A percentile compares a stretch with the other conserved stretches of the same genome.
Conservation (phyloP, 53 echinoderm and acorn worm genomes). For the Paracentrotus lividus region DNA sequence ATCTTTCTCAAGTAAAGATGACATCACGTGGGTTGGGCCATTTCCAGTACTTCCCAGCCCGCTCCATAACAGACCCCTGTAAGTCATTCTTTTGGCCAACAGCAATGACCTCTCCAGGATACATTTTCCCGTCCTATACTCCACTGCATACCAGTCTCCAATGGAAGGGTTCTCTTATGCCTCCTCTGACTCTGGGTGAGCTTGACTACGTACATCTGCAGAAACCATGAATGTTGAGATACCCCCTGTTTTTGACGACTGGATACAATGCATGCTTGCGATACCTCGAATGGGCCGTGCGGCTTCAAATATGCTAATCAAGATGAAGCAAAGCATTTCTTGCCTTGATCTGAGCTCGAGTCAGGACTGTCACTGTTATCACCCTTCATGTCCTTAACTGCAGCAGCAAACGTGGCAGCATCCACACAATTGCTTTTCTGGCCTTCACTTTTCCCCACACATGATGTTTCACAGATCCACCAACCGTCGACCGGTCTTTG, state of each 20-base stretch:
- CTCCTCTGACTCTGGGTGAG: conserved; percentile 5
- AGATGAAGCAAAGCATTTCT: conserved; percentile 35
- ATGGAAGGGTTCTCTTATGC: conserved; percentile 5
- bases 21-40: conserved; percentile 71
- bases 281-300: conserved; percentile 51
- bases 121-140: conserved; percentile 72
- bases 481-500: neutral
- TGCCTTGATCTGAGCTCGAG: conserved; percentile 23
- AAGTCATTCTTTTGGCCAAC: conserved; percentile 72
- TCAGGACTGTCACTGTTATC: conserved; percentile 21
- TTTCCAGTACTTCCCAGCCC: conserved; percentile 75
- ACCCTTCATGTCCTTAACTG: neutral
- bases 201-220: conserved; percentile 33
- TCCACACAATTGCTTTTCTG: too few species aligned
- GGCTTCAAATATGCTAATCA: conserved; percentile 38
- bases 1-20: conserved; percentile 59
- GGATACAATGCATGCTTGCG: conserved; percentile 48
- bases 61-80: conserved; percentile 79
- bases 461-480: conserved; percentile 57
- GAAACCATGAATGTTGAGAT: neutral
- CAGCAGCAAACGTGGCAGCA: too few species aligned
- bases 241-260: neutral
- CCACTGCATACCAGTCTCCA: conserved; percentile 77
- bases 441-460: conserved; percentile 63
- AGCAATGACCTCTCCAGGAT: conserved; percentile 79